Percentiles rank a stretch among this genome's conserved stretches.
Conservation (phyloP, 2,797 vertebrate species). For the Scyliorhinus canicula region DNA sequence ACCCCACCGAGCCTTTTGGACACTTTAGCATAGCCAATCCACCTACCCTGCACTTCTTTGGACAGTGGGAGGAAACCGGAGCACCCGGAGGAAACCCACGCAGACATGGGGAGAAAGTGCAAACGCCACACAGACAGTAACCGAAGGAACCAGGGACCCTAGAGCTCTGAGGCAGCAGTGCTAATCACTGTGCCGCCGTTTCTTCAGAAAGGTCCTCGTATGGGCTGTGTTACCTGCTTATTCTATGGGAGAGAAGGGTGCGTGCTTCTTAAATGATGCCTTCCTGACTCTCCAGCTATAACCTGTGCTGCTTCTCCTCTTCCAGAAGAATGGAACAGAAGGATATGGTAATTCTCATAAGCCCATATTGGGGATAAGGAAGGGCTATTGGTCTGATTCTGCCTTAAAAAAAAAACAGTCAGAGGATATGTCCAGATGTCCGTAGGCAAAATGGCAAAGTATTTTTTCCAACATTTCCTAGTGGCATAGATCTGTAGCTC, state of each 20-base stretch:
- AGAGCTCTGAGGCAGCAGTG: too few species aligned
- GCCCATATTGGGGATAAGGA: background rate
- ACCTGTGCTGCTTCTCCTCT: background rate
- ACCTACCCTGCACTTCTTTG: too few species aligned
- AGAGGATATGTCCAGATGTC: background rate
- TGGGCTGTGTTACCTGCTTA: background rate
- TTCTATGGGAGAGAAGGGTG: background rate
- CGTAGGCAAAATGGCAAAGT: background rate
- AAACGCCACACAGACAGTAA: too few species aligned
- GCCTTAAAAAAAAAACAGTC: background rate
- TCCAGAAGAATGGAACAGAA: background rate
- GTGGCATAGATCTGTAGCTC: background rate
- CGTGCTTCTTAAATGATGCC: background rate
- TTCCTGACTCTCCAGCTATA: background rate
- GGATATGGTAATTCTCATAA: background rate
- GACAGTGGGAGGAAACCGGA: too few species aligned
- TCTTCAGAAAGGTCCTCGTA: too few species aligned
- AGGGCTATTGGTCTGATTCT: background rate
- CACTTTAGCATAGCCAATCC: too few species aligned
- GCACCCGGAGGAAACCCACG: too few species aligned
- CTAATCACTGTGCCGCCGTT: too few species aligned
- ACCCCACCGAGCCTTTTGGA: too few species aligned
- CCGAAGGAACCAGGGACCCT: too few species aligned
- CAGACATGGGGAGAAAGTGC: too few species aligned
- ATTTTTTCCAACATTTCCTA: background rate